Conservation (phyloP, 2,797 vertebrate genomes). For the Chloroceryle amazona region DNA sequence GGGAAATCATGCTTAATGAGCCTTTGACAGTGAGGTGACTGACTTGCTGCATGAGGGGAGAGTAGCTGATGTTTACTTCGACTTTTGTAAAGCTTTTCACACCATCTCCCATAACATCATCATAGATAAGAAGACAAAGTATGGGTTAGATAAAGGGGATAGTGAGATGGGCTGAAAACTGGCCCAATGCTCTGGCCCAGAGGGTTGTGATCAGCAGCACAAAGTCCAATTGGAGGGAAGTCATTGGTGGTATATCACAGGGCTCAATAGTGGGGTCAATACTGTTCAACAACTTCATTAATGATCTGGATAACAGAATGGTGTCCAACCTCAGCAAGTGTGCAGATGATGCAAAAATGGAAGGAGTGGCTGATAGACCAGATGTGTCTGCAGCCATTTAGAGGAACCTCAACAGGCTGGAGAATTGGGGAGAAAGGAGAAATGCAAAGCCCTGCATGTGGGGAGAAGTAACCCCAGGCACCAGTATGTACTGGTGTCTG, state of each 20-base stretch:
- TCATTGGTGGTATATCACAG: background rate
- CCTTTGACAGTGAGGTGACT: background rate
- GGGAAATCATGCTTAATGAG: background rate
- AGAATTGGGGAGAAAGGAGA: background rate
- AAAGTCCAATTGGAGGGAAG: background rate
- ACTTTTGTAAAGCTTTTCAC: background rate
- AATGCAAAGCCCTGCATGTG: fast-evolving
- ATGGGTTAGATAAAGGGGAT: background rate
- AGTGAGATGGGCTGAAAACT: background rate
- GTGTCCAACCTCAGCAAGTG: background rate
- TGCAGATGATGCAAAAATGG: background rate
- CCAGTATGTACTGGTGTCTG: background rate
- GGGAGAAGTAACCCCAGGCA: background rate
- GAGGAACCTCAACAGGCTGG: background rate
- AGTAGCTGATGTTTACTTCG: background rate
- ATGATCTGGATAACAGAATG: background rate
- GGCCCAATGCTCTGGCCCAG: fast-evolving
- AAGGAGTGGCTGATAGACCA: background rate
- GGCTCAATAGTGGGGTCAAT: background rate
- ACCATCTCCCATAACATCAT: background rate
- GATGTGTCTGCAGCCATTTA: background rate
- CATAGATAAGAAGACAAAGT: background rate
- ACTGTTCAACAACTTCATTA: background rate
- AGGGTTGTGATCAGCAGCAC: background rate
- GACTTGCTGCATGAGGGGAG: background rate